Evolutionary conservation across 2,113 vertebrate genomes (phyloP), one percentile per base, ranked within the genome.

Genomic region (Mola mola): DNA sequence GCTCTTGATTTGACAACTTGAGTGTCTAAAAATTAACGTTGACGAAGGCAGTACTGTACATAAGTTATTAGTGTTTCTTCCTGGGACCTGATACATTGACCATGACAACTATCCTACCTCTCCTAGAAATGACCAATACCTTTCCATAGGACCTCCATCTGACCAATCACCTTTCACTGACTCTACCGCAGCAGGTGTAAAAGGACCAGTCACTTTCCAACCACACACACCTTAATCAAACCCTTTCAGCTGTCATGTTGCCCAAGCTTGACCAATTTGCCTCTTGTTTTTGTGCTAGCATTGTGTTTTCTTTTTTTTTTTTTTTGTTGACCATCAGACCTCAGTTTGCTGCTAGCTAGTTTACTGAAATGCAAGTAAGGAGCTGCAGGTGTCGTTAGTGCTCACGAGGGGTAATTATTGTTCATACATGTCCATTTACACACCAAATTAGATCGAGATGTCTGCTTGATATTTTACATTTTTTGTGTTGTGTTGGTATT

Each of bases 51-150:
- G 55, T 21, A 69, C 66, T 75, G 52, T 72, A 66, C 19, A 26
- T 48, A 21, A 25, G n/a, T 50, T 38, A 37, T 41, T 49, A 17
- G 50, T 33, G 38, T 61, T 43, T 74, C 24, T 50, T 50, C 61
- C 24, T 62, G 75, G 79, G 82, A 87, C 78, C 75, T 58, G 43
- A 77, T 52, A 37, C 25, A 28, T 58, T 68, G 62, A 87, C 84
- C 85, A 85, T 82, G 43, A 72, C 78, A 88, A 88, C 87, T 72
- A 29, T 77, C 84, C 89, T 91, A 92, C 92, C 91, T 92, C 91
- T 88, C 38, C 72, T 48, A 68, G 64, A 59, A 55, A 58, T 12
- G 61, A 83, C 82, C 79, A 79, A 88, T 62, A 53, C 12, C 47
- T 47, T 56, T 46, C 17, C 53, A 48, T 17, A 51, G 42, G 34